phyloP scores from a whole-genome alignment of 2,888 invertebrate species.

The Lamellibrachia satsuma region DNA sequence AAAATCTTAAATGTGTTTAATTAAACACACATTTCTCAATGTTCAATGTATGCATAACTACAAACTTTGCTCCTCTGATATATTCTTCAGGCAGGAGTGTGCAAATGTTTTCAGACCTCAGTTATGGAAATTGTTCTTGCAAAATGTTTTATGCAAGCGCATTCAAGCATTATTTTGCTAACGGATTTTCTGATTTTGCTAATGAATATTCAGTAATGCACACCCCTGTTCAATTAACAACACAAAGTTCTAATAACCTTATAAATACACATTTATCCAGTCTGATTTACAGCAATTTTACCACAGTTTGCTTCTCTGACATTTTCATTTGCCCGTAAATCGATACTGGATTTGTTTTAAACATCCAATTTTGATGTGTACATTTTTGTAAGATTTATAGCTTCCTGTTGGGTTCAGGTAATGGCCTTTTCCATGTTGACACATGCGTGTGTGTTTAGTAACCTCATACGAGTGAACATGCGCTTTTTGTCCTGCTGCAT shows the following conservation, averaged over 20 bases:
- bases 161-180: no score
- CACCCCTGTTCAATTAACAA: no score
- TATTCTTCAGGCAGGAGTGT: no score
- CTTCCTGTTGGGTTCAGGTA: background rate
- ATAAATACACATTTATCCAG: background rate
- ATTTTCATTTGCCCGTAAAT: background rate
- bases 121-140: no score
- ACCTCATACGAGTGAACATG: conserved; percentile 11
- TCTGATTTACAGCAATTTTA: background rate
- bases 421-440: background rate
- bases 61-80: background rate
- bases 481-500: background rate
- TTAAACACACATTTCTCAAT: background rate
- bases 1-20: no score
- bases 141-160: no score
- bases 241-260: background rate
- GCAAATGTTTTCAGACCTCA: no score
- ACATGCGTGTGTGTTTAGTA: conserved; percentile 17
- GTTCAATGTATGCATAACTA: background rate
- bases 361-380: background rate
- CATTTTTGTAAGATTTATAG: conserved; percentile 5
- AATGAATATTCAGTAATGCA: no score
- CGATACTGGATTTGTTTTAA: background rate
- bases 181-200: no score
- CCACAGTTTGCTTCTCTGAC: background rate